phyloP scores from a whole-genome alignment of 2,797 vertebrate genomes.

The Scolopax bukidnonensis region DNA sequence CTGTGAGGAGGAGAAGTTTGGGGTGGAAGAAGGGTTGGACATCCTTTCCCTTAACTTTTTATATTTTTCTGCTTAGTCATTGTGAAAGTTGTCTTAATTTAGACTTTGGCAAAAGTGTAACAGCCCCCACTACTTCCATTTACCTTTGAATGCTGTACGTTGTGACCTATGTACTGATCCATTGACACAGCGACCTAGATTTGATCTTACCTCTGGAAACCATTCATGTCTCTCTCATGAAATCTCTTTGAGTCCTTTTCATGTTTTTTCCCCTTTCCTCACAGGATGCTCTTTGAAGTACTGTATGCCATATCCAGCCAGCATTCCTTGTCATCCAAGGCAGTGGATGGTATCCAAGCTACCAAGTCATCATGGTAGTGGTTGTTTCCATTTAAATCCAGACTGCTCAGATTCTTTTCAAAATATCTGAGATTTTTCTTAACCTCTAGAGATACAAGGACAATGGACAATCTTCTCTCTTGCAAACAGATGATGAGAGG shows the following conservation, averaged over 20 bases:
- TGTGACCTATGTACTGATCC: neutral
- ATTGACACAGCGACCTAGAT: neutral
- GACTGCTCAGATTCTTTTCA: neutral
- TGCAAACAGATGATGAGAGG: neutral
- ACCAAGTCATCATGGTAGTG: neutral
- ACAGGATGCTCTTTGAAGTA: neutral
- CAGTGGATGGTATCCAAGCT: no score
- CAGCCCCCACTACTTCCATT: neutral
- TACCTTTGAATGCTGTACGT: neutral
- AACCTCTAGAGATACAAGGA: neutral
- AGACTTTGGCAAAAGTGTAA: neutral
- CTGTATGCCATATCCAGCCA: neutral
- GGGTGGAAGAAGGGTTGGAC: neutral
- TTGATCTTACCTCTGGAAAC: neutral
- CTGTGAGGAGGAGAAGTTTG: neutral
- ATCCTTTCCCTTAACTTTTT: neutral
- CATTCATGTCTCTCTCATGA: neutral
- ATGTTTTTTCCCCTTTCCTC: neutral
- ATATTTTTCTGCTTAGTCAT: neutral
- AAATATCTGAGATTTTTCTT: neutral
- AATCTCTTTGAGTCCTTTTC: constrained; percentile 4
- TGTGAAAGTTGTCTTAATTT: neutral
- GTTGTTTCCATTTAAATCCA: neutral
- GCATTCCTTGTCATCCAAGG: neutral
- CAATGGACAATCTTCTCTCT: neutral